phyloP scores from a whole-genome alignment of 2,113 vertebrate species.

The Alouatta palliata region DNA sequence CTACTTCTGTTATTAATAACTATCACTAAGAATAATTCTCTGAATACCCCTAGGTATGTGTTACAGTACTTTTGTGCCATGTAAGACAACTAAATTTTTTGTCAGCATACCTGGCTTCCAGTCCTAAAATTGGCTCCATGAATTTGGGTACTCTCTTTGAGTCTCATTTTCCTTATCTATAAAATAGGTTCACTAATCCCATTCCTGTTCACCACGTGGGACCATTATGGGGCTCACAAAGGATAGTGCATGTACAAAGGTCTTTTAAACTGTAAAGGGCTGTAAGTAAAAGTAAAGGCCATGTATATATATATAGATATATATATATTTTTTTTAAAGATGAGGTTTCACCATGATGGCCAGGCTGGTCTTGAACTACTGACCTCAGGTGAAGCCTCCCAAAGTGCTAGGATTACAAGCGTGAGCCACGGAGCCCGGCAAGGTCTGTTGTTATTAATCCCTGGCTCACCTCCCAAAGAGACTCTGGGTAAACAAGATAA shows the following conservation, averaged over 20 bases:
- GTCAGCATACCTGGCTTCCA: background rate
- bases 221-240: background rate
- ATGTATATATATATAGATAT: too few relatives aligned
- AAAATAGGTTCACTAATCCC: background rate
- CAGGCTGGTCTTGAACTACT: too few relatives aligned
- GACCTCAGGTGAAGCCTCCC: too few relatives aligned
- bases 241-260: background rate
- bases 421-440: too few relatives aligned
- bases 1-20: slow-evolving; percentile 17
- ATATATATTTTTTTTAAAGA: too few relatives aligned
- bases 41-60: slow-evolving; percentile 4
- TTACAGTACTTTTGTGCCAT: background rate
- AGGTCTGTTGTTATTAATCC: slow-evolving; percentile 26
- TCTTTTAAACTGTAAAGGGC: slow-evolving; percentile 8
- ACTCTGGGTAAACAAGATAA: slow-evolving; percentile 56
- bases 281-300: slow-evolving; percentile 51
- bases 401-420: too few relatives aligned
- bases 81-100: slow-evolving; percentile 22
- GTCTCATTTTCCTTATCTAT: slow-evolving; percentile 19
- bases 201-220: background rate
- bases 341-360: too few relatives aligned
- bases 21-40: background rate
- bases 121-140: background rate
- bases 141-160: background rate
- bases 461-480: slow-evolving; percentile 34